phyloP scores from a whole-genome alignment of 2,888 invertebrate species.

The Spodoptera littoralis region DNA sequence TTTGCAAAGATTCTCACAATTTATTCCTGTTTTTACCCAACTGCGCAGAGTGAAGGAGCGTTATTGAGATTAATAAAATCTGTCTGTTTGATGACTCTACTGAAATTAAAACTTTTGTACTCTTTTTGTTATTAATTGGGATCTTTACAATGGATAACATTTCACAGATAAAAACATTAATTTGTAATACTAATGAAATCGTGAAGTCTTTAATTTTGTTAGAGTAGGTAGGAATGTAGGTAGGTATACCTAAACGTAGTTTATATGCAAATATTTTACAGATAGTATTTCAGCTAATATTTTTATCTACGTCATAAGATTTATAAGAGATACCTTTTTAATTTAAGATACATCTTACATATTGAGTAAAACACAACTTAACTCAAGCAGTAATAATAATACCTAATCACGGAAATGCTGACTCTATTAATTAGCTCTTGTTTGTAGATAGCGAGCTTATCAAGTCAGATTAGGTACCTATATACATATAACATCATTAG shows the following conservation, averaged over 20 bases:
- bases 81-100: conserved; percentile 73
- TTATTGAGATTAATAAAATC: conserved; percentile 82
- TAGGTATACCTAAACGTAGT: too few relatives aligned
- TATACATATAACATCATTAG: too few relatives aligned
- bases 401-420: neutral
- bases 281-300: too few relatives aligned
- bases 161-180: neutral
- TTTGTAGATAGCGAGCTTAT: neutral
- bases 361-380: too few relatives aligned
- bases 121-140: conserved; percentile 55
- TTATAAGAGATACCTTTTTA: neutral
- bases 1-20: conserved; percentile 88
- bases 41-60: conserved; percentile 74
- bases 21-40: conserved; percentile 86
- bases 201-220: neutral
- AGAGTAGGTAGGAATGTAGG: too few relatives aligned
- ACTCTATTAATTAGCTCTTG: neutral
- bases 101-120: conserved; percentile 76
- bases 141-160: conserved; percentile 36
- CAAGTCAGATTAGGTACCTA: conserved; percentile 1
- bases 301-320: neutral
- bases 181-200: neutral
- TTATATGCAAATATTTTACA: too few relatives aligned
- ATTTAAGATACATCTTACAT: neutral
- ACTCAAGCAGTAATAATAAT: too few relatives aligned